These are phyloP conservation scores for Microcebus ravelobensis DNA, from an alignment of 2,113 vertebrate species.

Conservation along the genomic window DNA sequence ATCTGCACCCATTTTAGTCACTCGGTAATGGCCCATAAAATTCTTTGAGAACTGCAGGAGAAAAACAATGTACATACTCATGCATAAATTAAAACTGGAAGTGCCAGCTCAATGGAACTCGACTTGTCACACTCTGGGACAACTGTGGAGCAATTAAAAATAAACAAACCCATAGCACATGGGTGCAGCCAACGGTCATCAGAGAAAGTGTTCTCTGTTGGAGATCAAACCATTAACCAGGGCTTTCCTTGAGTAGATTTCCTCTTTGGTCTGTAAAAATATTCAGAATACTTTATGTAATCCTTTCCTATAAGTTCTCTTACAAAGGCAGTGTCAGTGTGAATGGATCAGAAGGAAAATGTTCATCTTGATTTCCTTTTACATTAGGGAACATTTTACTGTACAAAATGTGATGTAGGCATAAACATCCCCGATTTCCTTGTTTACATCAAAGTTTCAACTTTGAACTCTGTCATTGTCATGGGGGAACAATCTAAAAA, in stretches of 20 bases:
- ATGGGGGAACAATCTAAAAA: not conserved
- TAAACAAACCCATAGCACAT: conserved; percentile 41
- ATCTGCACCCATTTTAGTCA: conserved; percentile 87
- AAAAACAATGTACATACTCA: conserved; percentile 83
- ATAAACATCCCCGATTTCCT: not conserved
- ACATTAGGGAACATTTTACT: not conserved
- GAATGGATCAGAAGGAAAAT: not conserved
- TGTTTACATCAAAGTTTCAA: not conserved
- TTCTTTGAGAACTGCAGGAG: conserved; percentile 86
- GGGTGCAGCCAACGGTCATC: conserved; percentile 64
- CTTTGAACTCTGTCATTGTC: not conserved
- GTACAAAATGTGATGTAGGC: not conserved
- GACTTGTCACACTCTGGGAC: conserved; percentile 68
- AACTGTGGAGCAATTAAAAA: conserved; percentile 54
- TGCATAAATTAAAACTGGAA: conserved; percentile 86
- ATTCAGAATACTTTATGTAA: conserved; percentile 21
- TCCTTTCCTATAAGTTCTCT: conserved; percentile 18
- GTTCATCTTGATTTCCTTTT: not conserved
- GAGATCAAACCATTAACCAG: conserved; percentile 49
- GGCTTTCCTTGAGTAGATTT: conserved; percentile 35
- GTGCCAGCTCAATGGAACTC: conserved; percentile 72
- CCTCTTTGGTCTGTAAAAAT: conserved; percentile 11
- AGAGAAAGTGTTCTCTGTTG: conserved; percentile 58
- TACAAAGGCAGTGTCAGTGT: conserved; percentile 11
- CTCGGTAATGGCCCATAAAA: conserved; percentile 88